Conservation (phyloP, 2,888 invertebrate species). For the Drosophila robusta region DNA sequence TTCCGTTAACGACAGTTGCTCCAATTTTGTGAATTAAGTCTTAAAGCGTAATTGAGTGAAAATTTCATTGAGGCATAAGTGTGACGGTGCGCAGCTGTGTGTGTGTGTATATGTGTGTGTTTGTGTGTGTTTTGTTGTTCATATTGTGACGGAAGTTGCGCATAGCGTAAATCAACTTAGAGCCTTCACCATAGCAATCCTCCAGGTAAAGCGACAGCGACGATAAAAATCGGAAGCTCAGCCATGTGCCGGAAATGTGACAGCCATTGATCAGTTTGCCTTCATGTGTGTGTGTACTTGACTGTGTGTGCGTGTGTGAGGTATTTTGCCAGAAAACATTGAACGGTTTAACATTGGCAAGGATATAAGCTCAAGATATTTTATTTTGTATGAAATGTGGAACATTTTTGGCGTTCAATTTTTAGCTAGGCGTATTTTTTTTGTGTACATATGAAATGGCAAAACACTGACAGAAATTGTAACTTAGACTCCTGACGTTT, state of each 20-base stretch:
- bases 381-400: not conserved
- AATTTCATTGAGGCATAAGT: conserved; percentile 78
- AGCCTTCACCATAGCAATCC: conserved; percentile 6
- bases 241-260: conserved; percentile 63
- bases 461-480: no score
- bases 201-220: conserved; percentile 6
- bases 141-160: conserved; percentile 21
- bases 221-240: conserved; percentile 55
- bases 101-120: conserved; percentile 11
- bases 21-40: conserved; percentile 77
- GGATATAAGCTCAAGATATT: not conserved
- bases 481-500: no score
- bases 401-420: not conserved
- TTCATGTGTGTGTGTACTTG: conserved; percentile 1
- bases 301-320: conserved; percentile 11
- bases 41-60: conserved; percentile 83
- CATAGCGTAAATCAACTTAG: conserved; percentile 55
- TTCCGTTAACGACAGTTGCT: conserved; percentile 66
- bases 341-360: conserved; percentile 24
- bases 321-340: conserved; percentile 18
- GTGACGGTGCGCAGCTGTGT: conserved; percentile 29
- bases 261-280: conserved; percentile 68
- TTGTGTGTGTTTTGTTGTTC: conserved; percentile 4
- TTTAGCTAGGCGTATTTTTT: not conserved
- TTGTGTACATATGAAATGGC: no score